phyloP scores from a whole-genome alignment of 2,113 vertebrate species.

The Candoia aspera region DNA sequence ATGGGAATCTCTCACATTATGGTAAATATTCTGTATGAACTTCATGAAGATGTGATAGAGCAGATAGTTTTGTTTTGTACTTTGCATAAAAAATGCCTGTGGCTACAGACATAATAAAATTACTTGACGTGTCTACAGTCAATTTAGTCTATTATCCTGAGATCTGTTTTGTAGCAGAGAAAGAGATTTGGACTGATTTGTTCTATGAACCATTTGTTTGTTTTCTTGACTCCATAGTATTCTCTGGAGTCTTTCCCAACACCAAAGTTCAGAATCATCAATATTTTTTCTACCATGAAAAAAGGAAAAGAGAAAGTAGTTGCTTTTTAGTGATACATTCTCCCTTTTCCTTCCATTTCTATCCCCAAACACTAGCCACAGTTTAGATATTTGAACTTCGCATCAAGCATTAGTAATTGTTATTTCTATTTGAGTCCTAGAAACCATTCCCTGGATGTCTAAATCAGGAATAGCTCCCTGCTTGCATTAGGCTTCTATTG shows the following conservation, averaged over 20 bases:
- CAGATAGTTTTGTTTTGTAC: neutral
- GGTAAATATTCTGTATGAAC: neutral
- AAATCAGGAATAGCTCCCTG: neutral
- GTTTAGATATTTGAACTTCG: neutral
- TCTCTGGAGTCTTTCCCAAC: neutral
- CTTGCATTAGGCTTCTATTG: neutral
- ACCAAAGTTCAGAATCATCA: neutral
- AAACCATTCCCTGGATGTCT: neutral
- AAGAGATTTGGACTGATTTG: neutral
- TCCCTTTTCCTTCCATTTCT: neutral
- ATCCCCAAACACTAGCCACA: neutral
- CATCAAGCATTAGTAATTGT: neutral
- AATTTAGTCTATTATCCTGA: neutral
- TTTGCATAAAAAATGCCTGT: neutral
- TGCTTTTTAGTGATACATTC: neutral
- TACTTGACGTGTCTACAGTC: neutral
- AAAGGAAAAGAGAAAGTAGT: neutral
- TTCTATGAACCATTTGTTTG: neutral
- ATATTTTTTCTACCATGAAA: neutral
- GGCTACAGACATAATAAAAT: neutral
- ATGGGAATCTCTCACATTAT: neutral
- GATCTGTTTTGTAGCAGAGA: neutral
- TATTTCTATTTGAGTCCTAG: neutral
- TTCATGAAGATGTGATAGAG: neutral
- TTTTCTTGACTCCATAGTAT: neutral